Percentiles rank a stretch among this genome's conserved stretches.
These are phyloP conservation scores for Bradypus variegatus DNA, from an alignment of 2,797 vertebrate genomes.

Conservation along the genomic window DNA sequence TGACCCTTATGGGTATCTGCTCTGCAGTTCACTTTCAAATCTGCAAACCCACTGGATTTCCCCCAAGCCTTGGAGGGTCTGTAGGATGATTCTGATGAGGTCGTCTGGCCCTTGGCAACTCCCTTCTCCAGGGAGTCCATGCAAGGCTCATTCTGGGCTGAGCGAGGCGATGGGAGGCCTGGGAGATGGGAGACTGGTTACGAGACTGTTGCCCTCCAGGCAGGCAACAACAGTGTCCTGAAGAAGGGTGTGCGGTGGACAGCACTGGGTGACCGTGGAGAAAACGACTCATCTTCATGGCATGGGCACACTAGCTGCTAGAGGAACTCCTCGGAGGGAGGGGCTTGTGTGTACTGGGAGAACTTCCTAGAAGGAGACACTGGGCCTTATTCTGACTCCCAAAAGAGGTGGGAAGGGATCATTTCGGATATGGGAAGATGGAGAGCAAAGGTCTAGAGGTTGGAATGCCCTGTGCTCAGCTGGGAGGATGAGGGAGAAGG, in stretches of 20 bases:
- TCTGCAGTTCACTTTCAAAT: background rate
- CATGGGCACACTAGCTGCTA: background rate
- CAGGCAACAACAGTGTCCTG: background rate
- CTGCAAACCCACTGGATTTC: background rate
- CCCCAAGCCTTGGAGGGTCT: background rate
- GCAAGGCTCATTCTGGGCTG: background rate
- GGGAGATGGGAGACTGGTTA: background rate
- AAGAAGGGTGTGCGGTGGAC: background rate
- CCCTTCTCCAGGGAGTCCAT: background rate
- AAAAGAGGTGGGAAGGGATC: background rate
- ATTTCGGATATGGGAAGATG: background rate
- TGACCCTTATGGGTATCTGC: background rate
- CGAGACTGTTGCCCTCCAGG: background rate
- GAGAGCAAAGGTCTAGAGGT: background rate
- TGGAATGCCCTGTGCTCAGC: background rate
- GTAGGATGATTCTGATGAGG: fast-evolving
- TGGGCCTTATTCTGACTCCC: background rate
- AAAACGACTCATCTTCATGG: background rate
- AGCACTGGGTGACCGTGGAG: background rate
- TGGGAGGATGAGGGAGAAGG: background rate
- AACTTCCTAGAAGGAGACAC: background rate
- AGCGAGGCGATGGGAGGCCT: background rate
- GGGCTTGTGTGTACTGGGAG: background rate
- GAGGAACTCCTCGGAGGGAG: background rate
- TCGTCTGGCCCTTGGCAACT: background rate